Percentiles rank a stretch among this genome's conserved stretches.
phyloP scores from a whole-genome alignment of 2,113 vertebrate species.

The Caranx melampygus region DNA sequence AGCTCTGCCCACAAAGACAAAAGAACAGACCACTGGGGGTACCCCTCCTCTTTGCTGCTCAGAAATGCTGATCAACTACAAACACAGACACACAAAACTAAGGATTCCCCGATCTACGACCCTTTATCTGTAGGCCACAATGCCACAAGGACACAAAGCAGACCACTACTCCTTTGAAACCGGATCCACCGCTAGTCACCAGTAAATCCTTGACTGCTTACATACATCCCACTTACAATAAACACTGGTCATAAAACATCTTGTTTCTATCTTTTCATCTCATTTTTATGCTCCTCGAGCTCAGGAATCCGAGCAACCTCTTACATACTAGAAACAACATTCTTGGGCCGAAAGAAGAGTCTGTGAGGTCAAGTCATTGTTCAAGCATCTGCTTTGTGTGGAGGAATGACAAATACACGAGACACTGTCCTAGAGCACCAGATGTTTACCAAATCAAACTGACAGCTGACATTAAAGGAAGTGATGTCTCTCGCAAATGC shows the following conservation, averaged over 20 bases:
- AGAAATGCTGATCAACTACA: conserved; percentile 36
- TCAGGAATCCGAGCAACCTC: conserved; percentile 48
- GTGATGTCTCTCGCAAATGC: conserved; percentile 8
- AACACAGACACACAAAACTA: conserved; percentile 5
- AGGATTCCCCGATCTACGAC: conserved; percentile 32
- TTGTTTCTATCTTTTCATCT: conserved; percentile 61
- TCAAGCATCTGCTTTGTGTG: conserved; percentile 56
- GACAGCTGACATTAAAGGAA: conserved; percentile 17
- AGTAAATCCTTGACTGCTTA: conserved; percentile 62
- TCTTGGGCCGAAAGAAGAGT: conserved; percentile 43
- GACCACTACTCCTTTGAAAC: conserved; percentile 72
- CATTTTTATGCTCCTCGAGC: conserved; percentile 31
- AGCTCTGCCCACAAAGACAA: conserved; percentile 54
- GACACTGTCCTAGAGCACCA: conserved; percentile 5
- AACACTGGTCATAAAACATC: conserved; percentile 71
- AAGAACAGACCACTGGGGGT: conserved; percentile 51
- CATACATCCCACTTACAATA: conserved; percentile 50
- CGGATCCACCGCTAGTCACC: conserved; percentile 45
- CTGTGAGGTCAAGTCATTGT: conserved; percentile 33
- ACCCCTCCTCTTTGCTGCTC: conserved; percentile 43
- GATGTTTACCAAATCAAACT: conserved; percentile 18
- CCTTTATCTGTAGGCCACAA: conserved; percentile 38
- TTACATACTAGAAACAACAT: conserved; percentile 47
- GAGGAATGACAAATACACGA: conserved; percentile 29
- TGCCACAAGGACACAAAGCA: conserved; percentile 67